phyloP scores from a whole-genome alignment of 2,888 invertebrate genomes.

The Endomychus coccineus region DNA sequence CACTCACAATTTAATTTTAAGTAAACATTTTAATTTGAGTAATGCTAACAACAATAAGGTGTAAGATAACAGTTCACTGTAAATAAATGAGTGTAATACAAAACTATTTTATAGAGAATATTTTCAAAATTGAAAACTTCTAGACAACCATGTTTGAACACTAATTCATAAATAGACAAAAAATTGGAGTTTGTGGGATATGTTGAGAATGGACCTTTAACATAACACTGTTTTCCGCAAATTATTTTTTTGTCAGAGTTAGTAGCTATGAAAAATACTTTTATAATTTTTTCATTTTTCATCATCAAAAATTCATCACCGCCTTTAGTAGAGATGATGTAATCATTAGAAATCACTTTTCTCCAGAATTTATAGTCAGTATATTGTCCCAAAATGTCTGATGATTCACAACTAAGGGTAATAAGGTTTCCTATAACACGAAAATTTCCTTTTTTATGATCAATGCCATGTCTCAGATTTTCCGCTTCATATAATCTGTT shows the following conservation, averaged over 20 bases:
- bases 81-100: neutral
- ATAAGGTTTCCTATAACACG: too few relatives aligned
- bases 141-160: neutral
- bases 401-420: too few relatives aligned
- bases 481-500: conserved; percentile 3
- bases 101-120: conserved; percentile 1
- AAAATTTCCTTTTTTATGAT: too few relatives aligned
- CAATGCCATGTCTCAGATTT: neutral
- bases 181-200: neutral
- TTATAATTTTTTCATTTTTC: too few relatives aligned
- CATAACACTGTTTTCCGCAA: neutral
- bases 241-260: neutral
- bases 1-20: too few relatives aligned
- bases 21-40: too few relatives aligned
- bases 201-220: neutral
- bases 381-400: too few relatives aligned
- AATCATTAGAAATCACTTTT: conserved; percentile 1
- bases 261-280: too few relatives aligned
- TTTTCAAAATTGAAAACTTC: neutral
- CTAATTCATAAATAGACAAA: neutral
- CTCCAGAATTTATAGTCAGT: neutral
- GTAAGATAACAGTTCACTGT: too few relatives aligned
- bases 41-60: too few relatives aligned
- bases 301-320: conserved; percentile 4
- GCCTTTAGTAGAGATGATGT: neutral